phyloP scores from a whole-genome alignment of 2,888 invertebrate genomes.

The Epiblema foenella region DNA sequence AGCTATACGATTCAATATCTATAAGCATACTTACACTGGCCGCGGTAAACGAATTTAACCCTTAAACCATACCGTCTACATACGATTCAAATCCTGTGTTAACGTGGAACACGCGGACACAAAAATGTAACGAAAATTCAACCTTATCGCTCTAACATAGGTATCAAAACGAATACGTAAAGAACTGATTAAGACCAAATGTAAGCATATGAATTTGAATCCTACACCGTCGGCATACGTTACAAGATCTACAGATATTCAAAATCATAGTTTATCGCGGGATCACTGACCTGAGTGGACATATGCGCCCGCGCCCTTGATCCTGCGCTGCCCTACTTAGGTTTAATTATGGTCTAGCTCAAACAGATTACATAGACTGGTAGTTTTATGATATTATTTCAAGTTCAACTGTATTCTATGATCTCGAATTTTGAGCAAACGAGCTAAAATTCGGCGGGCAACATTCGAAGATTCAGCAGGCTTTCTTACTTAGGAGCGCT shows the following conservation, averaged over 20 bases:
- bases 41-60: neutral
- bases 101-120: neutral
- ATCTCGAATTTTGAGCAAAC: no score
- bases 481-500: no score
- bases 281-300: slow-evolving; percentile 22
- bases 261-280: slow-evolving; percentile 31
- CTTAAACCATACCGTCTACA: neutral
- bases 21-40: neutral
- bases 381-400: no score
- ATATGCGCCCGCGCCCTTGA: slow-evolving; percentile 36
- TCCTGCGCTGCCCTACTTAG: slow-evolving; percentile 28
- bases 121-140: neutral
- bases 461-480: no score
- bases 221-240: neutral
- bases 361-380: neutral
- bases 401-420: no score
- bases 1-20: neutral
- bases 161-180: neutral
- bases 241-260: neutral
- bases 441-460: no score
- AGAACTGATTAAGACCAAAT: neutral
- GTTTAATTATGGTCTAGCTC: neutral
- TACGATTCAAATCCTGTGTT: neutral
- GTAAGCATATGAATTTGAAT: neutral
- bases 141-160: neutral